Base-by-base conservation (phyloP, 2,797 vertebrate genomes). In the Labeo calbasu region DNA sequence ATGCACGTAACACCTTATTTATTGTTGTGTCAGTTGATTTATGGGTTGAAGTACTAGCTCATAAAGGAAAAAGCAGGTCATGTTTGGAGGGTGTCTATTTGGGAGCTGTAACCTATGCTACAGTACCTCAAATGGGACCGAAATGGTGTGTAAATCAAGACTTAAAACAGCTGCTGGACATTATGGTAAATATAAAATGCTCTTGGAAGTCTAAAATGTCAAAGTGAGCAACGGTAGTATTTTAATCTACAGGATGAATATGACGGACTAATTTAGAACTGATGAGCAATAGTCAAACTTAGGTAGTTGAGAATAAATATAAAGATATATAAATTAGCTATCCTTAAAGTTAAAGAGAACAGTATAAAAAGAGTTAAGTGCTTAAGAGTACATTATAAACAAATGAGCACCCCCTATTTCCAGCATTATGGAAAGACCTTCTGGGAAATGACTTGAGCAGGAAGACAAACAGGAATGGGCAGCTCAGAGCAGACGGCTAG, bases 381-480 rank as follows among this genome's bases (percentile, higher is more conserved):
- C 40, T 32, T 3, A 25, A 23, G 2, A 79, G 15, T 8, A 17
- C 68, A 70, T 28, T 73, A 53, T 19, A 51, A 63, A 25, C 50
- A 36, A 66, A 66, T 12, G 21, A 57, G 50, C 48, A 25, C n/a
- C 51, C 28, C 2, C 55, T 32, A 69, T 86, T 78, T 75, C 40
- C 13, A 59, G 40, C 48, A 32, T 77, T 77, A 57, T 77, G 65
- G 36, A 78, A 73, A 21, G n/a, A 43, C 28, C 73, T 79, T 82
- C 61, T 71, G 81, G 86, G 84, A 88, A 86, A 84, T 82, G 51
- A 79, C 78, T 80, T 55, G 11, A 36, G 72, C 84, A 89, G 89
- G 87, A 93, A 92, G 89, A 87, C 91, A 93, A 94, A 94, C 94
- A 94, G 92, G 91, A 94, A 93, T 82, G 73, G 89, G 77, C 86